Percentiles rank a stretch among this genome's conserved stretches.
Evolutionary conservation across 2,113 vertebrate genomes (phyloP).

Genomic region (western clawed frog (Xenopus tropicalis)): UCB_Xtro_10.0 CM004449.2:12907501-12908000

Average conservation of each 20-base stretch:
- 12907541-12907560: no score
- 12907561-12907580: no score
- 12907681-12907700: neutral
- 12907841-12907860: slow-evolving; percentile 44
- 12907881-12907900: slow-evolving; percentile 40
- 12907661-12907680: neutral
- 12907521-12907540: no score
- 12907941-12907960: no score
- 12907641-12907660: no score
- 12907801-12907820: slow-evolving; percentile 41
- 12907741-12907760: neutral
- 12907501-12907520: neutral
- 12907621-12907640: no score
- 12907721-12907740: slow-evolving; percentile 17
- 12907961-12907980: slow-evolving; percentile 16
- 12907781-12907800: slow-evolving; percentile 24
- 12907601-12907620: no score
- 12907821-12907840: slow-evolving; percentile 39
- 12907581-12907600: no score
- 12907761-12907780: slow-evolving; percentile 6
- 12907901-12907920: slow-evolving; percentile 21
- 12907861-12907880: slow-evolving; percentile 39
- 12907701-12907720: neutral
- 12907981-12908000: slow-evolving; percentile 14
- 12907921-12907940: no score